phyloP scores from a whole-genome alignment of 2,113 vertebrate genomes.

The Odontophorus gujanensis region DNA sequence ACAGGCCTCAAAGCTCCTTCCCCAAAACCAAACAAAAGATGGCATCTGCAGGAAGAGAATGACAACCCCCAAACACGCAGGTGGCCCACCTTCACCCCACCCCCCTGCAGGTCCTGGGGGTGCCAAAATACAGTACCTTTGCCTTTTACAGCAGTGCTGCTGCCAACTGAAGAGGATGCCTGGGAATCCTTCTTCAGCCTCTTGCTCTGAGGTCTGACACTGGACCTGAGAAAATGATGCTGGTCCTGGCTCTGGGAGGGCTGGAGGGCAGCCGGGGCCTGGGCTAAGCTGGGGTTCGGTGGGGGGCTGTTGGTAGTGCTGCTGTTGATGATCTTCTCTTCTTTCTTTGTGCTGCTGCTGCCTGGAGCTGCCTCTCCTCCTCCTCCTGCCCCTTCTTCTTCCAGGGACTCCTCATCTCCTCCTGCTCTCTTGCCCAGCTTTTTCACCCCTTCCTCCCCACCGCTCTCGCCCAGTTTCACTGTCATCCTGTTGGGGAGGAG shows the following conservation, averaged over 20 bases:
- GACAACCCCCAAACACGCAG: not conserved
- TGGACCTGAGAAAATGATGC: slow-evolving; percentile 98
- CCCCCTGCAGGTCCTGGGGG: not conserved
- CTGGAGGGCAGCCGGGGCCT: slow-evolving; percentile 77
- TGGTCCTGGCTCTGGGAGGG: slow-evolving; percentile 88
- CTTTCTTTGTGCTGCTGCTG: slow-evolving; percentile 79
- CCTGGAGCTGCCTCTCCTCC: slow-evolving; percentile 87
- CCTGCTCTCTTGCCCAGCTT: slow-evolving; percentile 91
- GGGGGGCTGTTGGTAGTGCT: slow-evolving; percentile 56
- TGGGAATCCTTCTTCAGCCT: slow-evolving; percentile 94
- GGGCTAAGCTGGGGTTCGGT: slow-evolving; percentile 60
- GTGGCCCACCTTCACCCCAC: not conserved
- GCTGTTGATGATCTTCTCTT: slow-evolving; percentile 68
- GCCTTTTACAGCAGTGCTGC: slow-evolving; percentile 67
- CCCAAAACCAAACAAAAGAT: slow-evolving; percentile 35
- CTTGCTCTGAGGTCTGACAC: slow-evolving; percentile 97
- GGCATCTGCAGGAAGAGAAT: not conserved
- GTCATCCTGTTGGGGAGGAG: slow-evolving; percentile 90
- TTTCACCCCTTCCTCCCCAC: slow-evolving; percentile 87
- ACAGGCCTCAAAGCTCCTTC: not conserved
- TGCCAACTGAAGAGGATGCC: slow-evolving; percentile 83
- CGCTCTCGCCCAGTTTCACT: slow-evolving; percentile 91
- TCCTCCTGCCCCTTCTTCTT: slow-evolving; percentile 88
- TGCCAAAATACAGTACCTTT: slow-evolving; percentile 83
- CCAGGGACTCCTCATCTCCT: slow-evolving; percentile 90